These are phyloP conservation scores for Oenanthe melanoleuca DNA, from an alignment of 2,113 vertebrate genomes.

Conservation along the genomic window DNA sequence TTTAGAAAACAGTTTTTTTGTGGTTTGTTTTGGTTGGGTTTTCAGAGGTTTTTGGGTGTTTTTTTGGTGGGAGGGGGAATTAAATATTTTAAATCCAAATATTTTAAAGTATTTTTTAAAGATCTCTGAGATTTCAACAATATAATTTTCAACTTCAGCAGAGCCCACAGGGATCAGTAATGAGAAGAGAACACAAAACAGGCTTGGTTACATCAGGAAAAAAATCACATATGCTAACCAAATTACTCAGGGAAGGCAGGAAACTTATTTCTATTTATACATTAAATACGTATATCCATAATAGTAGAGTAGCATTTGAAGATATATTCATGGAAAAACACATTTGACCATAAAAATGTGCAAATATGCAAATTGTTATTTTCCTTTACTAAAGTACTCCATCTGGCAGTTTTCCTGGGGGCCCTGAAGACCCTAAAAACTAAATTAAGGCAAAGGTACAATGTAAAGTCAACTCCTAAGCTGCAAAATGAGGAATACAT, in stretches of 20 bases:
- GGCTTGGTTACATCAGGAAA: not conserved
- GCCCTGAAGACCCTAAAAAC: not conserved
- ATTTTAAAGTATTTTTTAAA: not conserved
- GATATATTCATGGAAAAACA: not conserved
- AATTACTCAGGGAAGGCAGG: not conserved
- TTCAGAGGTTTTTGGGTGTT: too few relatives aligned
- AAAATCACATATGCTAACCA: not conserved
- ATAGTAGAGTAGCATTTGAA: not conserved
- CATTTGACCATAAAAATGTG: not conserved
- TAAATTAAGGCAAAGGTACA: not conserved
- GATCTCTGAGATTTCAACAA: not conserved
- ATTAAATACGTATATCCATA: not conserved
- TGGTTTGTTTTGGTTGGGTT: not conserved
- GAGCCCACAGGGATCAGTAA: not conserved
- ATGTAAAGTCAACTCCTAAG: not conserved
- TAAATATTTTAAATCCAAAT: not conserved
- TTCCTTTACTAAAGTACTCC: not conserved
- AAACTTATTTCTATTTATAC: not conserved
- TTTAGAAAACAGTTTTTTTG: not conserved
- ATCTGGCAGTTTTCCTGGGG: not conserved
- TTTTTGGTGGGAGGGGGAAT: rapidly evolving
- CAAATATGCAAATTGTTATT: not conserved
- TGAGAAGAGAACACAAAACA: not conserved
- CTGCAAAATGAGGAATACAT: not conserved
- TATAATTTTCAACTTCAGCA: not conserved